phyloP scores from a whole-genome alignment of 2,888 invertebrate species.

The Oxystoma pomonae region DNA sequence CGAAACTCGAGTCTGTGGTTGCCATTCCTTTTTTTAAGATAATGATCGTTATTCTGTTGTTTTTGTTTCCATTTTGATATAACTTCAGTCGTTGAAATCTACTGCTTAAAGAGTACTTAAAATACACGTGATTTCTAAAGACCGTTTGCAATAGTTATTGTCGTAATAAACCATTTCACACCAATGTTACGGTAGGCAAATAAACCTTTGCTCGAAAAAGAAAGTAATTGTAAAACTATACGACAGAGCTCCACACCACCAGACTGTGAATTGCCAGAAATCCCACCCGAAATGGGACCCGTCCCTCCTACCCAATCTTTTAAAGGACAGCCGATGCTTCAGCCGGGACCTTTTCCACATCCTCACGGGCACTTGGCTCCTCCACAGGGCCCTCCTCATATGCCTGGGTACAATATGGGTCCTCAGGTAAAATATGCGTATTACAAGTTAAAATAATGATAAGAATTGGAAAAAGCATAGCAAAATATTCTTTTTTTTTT shows the following conservation, averaged over 20 bases:
- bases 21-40: no score
- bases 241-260: slow-evolving; percentile 44
- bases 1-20: no score
- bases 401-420: background rate
- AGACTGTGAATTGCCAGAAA: slow-evolving; percentile 9
- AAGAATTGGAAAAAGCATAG: slow-evolving; percentile 9
- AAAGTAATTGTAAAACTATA: no score
- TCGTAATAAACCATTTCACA: no score
- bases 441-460: background rate
- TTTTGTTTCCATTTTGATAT: no score
- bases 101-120: no score
- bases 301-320: background rate
- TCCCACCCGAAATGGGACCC: background rate
- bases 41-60: no score
- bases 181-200: no score
- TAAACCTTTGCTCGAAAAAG: no score
- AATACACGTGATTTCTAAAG: no score
- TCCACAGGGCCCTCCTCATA: slow-evolving; percentile 7
- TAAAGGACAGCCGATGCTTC: background rate
- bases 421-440: slow-evolving; percentile 11
- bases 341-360: slow-evolving; percentile 13
- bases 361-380: slow-evolving; percentile 14
- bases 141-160: no score
- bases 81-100: no score
- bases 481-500: slow-evolving; percentile 7